phyloP scores from a whole-genome alignment of 2,797 vertebrate genomes.

The Rhinophrynus dorsalis region DNA sequence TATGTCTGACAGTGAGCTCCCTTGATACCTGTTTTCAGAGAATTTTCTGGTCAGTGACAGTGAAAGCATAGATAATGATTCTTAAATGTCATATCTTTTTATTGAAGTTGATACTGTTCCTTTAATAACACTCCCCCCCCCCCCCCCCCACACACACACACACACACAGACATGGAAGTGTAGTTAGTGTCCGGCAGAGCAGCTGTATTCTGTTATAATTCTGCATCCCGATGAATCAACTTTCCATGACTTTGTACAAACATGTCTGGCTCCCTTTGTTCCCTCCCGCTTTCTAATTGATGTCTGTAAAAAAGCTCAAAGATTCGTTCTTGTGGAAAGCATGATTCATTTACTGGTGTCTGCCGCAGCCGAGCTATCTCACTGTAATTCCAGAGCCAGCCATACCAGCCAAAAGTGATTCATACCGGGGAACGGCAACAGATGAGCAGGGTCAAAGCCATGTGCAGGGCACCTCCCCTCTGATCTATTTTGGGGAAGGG shows the following conservation, averaged over 20 bases:
- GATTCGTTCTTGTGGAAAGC: conserved; percentile 71
- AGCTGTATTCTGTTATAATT: conserved; percentile 66
- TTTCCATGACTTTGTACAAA: conserved; percentile 70
- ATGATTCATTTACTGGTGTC: conserved; percentile 79
- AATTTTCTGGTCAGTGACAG: no score
- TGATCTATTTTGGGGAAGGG: conserved; percentile 65
- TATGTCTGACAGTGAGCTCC: no score
- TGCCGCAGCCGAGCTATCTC: conserved; percentile 64
- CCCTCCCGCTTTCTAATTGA: conserved; percentile 70
- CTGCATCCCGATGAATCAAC: conserved; percentile 72
- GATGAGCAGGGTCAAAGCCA: conserved; percentile 66
- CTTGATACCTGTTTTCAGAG: no score
- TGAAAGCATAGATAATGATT: no score
- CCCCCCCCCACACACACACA: no score
- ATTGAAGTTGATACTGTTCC: no score
- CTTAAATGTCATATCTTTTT: no score
- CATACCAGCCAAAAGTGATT: conserved; percentile 67
- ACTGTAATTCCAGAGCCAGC: conserved; percentile 66
- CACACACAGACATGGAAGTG: no score
- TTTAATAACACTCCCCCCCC: no score
- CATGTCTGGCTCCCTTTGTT: conserved; percentile 78
- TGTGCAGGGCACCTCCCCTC: conserved; percentile 62
- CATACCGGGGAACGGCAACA: conserved; percentile 61
- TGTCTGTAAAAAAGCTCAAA: conserved; percentile 74
- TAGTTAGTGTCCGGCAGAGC: conserved; percentile 54